Evolutionary conservation across 2,797 vertebrate genomes (phyloP), one percentile per base, ranked within the genome.

Genomic region (Peromyscus aztecus): DNA sequence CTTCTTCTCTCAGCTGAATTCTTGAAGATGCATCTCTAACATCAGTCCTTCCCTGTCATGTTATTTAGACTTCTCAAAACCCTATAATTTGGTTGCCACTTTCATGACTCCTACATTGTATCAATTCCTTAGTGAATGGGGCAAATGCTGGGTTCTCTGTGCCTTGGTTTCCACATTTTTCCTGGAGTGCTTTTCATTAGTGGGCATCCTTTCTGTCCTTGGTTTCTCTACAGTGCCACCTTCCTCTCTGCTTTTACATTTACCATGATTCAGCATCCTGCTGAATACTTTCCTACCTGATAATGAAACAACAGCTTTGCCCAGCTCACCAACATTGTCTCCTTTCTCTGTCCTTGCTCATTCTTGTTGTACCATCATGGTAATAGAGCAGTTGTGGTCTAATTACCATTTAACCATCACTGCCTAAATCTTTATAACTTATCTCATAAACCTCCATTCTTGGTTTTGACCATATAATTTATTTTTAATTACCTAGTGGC

Each of bases 401-500:
- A 94, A 67, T 63, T 84, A 16, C 37, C 59, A 65, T 65, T 81
- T 94, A 63, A 52, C 40, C 55, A 71, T 77, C 59, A 12, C 40
- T 88, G 19, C 23, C 75, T 73, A 88, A 89, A 71, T 93, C 43
- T 87, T 57, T 87, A 13, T 71, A 55, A 65, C 16, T 83, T 46
- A 29, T 7, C 4, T 61, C 69, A 57, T 29, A 76, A 84, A 95
- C 49, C 29, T 87, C 55, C 82, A 71, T 40, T 21, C 46, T 57
- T 87, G 89, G 40, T 88, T 69, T 87, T 14, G 89, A 24, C 13
- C 69, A 77, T 37, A 65, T 83, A 93, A 78, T 69, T 94, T 91
- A 94, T 89, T 96, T 94, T 94, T 93, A 59, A 94, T 94, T 76
- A 65, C 31, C 34, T 89, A 13, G 8, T 90, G 73, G 65, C 46